Conservation (phyloP, 1,140 invertebrate species). For the Eubasilissa regina region DNA sequence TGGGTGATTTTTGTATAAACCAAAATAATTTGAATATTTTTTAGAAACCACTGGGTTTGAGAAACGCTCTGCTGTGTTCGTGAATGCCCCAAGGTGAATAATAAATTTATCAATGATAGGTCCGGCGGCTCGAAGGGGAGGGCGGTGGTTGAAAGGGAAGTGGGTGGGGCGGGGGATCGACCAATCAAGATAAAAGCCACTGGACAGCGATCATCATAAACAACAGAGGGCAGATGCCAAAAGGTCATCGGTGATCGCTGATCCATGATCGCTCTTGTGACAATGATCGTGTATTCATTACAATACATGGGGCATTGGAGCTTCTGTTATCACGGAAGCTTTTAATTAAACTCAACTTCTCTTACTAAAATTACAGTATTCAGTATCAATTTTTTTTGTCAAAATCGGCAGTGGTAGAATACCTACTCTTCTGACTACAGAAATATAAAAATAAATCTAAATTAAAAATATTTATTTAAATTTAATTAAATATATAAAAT, state of each 20-base stretch:
- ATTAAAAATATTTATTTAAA: too few relatives aligned
- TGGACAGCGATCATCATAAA: slow-evolving; percentile 55
- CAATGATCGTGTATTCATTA: slow-evolving; percentile 28
- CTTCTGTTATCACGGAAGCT: too few relatives aligned
- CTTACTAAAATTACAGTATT: too few relatives aligned
- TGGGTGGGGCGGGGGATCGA: slow-evolving; percentile 29
- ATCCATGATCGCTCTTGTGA: slow-evolving; percentile 8
- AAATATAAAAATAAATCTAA: too few relatives aligned
- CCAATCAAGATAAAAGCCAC: slow-evolving; percentile 57
- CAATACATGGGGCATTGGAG: not conserved
- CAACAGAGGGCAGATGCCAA: slow-evolving; percentile 42
- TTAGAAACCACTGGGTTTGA: not conserved
- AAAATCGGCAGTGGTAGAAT: too few relatives aligned
- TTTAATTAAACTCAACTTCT: too few relatives aligned
- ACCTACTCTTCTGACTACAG: too few relatives aligned
- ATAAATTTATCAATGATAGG: slow-evolving; percentile 57
- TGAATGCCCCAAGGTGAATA: slow-evolving; percentile 49
- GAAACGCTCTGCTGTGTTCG: not conserved
- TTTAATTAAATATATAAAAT: too few relatives aligned
- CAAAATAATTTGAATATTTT: not conserved
- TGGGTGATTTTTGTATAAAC: too few relatives aligned
- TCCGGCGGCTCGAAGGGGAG: slow-evolving; percentile 6
- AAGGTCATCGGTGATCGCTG: slow-evolving; percentile 27
- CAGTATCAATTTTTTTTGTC: too few relatives aligned
- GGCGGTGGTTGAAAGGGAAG: not conserved